Base-by-base conservation (phyloP, 2,113 vertebrate genomes). In the Dipodomys ordii region DNA sequence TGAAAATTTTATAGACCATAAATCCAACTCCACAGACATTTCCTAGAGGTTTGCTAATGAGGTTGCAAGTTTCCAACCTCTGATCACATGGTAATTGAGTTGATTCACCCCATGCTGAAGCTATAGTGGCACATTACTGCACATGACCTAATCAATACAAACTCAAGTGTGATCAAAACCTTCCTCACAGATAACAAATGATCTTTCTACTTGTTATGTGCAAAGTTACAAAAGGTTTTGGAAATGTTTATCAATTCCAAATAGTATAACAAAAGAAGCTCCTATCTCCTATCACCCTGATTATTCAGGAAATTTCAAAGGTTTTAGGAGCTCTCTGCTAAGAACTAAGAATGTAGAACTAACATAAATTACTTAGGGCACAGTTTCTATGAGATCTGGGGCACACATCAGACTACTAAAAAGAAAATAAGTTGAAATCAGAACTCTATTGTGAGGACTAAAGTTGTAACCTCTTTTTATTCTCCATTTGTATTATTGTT, bases 321-420 rank as follows among this genome's bases (percentile, higher is more conserved):
- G 39, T 7, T 88, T 67, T 53, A 9, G 22, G 44, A 78, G 2
- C 20, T 78, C 7, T 78, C 20, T 68, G 30, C 13, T n/a, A 76
- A 22, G 39, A 76, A 76, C 35, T 64, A 12, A 76, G 60, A 5
- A 27, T 25, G 19, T 64, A n/a, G 10, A 46, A 4, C 35, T n/a
- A 19, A 4, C 46, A n/a, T 62, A 19, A 46, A 65, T 22, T 65
- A 32, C 7, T 77, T 65, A 35, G 16, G 49, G 4, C 5, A 32
- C 23, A 53, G 39, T 27, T 77, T 67, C 30, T 72, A 91, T 46
- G 16, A 71, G 22, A 20, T 15, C 35, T 82, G 1, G 27, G 39
- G 0, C 73, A 65, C n/a, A 57, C 27, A 57, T 0, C 18, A 15
- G 44, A 2, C n/a, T 25, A 57, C 8, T 8, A 2, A 4, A 57